phyloP scores from a whole-genome alignment of 2,113 vertebrate species.

The Thermophis baileyi region DNA sequence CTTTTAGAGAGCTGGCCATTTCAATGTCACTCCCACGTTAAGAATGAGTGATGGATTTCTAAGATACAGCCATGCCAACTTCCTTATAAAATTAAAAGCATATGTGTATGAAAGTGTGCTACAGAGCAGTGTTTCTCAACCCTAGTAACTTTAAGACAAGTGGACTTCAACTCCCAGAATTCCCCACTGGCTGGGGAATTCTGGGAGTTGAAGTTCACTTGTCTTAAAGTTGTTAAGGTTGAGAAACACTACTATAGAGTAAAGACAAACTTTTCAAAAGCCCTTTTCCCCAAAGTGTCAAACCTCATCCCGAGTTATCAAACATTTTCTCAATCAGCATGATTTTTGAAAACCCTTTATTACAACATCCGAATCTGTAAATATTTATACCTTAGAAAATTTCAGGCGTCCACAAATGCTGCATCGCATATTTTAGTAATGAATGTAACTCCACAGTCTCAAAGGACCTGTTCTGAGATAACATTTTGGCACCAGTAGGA shows the following conservation, averaged over 20 bases:
- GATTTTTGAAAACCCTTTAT: conserved; percentile 24
- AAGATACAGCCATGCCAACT: conserved; percentile 28
- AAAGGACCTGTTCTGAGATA: not conserved
- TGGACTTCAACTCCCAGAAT: not conserved
- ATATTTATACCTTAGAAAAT: not conserved
- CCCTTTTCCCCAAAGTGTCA: conserved; percentile 30
- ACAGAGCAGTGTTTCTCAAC: not conserved
- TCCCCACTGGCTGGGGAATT: not conserved
- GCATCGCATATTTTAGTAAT: not conserved
- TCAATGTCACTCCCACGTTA: not conserved
- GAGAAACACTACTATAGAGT: not conserved
- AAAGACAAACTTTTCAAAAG: conserved; percentile 7
- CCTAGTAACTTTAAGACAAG: not conserved
- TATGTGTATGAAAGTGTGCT: conserved; percentile 15
- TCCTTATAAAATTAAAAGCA: conserved; percentile 28
- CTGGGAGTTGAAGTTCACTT: too few species aligned
- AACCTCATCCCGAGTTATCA: conserved; percentile 29
- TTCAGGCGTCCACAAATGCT: not conserved
- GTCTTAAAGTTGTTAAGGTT: too few species aligned
- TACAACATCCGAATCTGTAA: not conserved
- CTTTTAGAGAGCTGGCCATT: not conserved
- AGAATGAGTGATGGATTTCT: conserved; percentile 17
- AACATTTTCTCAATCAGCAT: conserved; percentile 27
- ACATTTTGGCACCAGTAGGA: not conserved
- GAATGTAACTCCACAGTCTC: not conserved